Evolutionary conservation across 92 coral and sea anemone species (phyloP).

Genomic region (Diadumene lineata): DNA sequence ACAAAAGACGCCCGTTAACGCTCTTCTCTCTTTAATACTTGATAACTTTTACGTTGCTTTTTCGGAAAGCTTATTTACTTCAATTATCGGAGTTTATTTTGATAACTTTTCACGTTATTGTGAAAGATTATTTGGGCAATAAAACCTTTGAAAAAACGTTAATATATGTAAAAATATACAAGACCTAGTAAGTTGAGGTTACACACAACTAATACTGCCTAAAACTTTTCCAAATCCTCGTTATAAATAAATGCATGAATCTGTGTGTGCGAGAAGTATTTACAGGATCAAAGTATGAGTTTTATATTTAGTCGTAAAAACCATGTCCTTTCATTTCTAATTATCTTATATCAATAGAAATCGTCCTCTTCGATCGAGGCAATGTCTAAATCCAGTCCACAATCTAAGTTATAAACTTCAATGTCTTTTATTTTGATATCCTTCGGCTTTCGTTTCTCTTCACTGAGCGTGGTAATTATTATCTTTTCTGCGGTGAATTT

Average conservation of each 20-base stretch:
- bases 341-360: conserved; percentile 44
- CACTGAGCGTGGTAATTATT: conserved; percentile 21
- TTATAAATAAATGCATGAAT: conserved; percentile 61
- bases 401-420: conserved; percentile 69
- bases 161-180: conserved; percentile 97
- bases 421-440: conserved; percentile 46
- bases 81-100: conserved; percentile 19
- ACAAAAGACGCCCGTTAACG: conserved; percentile 51
- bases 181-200: conserved; percentile 42
- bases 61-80: conserved; percentile 9
- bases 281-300: conserved; percentile 25
- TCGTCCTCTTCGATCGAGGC: conserved; percentile 89
- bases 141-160: conserved; percentile 44
- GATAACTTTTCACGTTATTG: conserved; percentile 6
- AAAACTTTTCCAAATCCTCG: conserved; percentile 55
- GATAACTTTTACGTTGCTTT: conserved; percentile 15
- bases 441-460: conserved; percentile 6
- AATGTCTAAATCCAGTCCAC: conserved; percentile 71
- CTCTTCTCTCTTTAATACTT: conserved; percentile 49
- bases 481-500: conserved; percentile 18
- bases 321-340: background rate
- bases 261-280: conserved; percentile 21
- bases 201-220: conserved; percentile 37
- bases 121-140: conserved; percentile 14
- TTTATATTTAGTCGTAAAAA: conserved; percentile 20